phyloP scores from a whole-genome alignment of 2,113 vertebrate genomes.

The Ariopsis seemanni region DNA sequence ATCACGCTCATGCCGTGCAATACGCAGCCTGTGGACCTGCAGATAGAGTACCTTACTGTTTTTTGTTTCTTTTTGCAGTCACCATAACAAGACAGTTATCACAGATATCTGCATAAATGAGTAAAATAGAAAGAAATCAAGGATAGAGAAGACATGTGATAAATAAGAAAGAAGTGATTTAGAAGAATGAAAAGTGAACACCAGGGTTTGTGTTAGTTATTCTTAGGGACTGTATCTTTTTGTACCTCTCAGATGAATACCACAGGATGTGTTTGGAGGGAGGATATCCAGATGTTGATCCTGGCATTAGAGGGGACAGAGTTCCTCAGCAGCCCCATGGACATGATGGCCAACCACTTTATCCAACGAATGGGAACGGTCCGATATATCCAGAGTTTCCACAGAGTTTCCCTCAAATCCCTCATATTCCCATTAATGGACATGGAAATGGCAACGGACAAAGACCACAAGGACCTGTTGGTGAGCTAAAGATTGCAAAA shows the following conservation, averaged over 20 bases:
- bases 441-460: conserved; percentile 30
- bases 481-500: conserved; percentile 18
- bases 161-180: background rate
- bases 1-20: background rate
- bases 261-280: conserved; percentile 75
- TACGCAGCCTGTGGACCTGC: background rate
- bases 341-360: conserved; percentile 65
- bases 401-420: conserved; percentile 16
- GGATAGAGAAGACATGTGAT: background rate
- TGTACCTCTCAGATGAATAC: conserved; percentile 72
- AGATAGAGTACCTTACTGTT: background rate
- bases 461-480: conserved; percentile 34
- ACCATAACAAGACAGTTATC: background rate
- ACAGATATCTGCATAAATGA: background rate
- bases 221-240: background rate
- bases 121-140: background rate
- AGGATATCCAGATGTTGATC: conserved; percentile 52
- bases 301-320: conserved; percentile 63
- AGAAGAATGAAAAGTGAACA: background rate
- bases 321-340: conserved; percentile 50
- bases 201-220: background rate
- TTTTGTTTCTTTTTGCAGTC: background rate
- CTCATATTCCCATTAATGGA: conserved; percentile 26
- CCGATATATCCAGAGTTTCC: conserved; percentile 34
- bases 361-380: conserved; percentile 46